These are phyloP conservation scores for Phaedon cochleariae DNA, from an alignment of 2,888 invertebrate genomes.

Conservation along the genomic window DNA sequence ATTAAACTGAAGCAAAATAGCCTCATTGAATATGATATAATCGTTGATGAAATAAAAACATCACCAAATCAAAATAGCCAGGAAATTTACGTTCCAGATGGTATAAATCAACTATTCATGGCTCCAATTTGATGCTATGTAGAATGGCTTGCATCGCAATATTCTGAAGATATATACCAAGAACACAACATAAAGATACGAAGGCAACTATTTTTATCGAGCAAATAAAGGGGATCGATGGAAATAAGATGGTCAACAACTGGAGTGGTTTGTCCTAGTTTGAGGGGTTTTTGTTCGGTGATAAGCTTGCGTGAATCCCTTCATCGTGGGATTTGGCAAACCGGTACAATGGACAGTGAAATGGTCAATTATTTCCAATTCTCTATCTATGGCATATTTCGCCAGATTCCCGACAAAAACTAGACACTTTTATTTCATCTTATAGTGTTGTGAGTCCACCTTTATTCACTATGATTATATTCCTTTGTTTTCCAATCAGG, in stretches of 20 bases:
- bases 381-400: too few species aligned
- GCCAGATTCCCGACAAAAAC: too few species aligned
- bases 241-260: not conserved
- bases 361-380: too few species aligned
- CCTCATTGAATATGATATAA: too few species aligned
- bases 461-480: too few species aligned
- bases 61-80: not conserved
- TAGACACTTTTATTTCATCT: too few species aligned
- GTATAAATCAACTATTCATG: slow-evolving; percentile 29
- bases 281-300: not conserved
- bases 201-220: not conserved
- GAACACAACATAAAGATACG: not conserved
- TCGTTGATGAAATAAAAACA: not conserved
- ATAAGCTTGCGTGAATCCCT: too few species aligned
- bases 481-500: too few species aligned
- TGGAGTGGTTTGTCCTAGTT: not conserved
- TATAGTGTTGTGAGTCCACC: too few species aligned
- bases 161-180: not conserved
- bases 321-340: not conserved
- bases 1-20: too few species aligned
- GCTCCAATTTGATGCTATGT: slow-evolving; percentile 26
- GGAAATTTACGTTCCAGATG: not conserved
- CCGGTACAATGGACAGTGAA: too few species aligned
- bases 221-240: not conserved
- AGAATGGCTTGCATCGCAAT: slow-evolving; percentile 8